These are phyloP conservation scores for Adrianichthys oophorus DNA, from an alignment of 2,797 vertebrate species.

Conservation along the genomic window DNA sequence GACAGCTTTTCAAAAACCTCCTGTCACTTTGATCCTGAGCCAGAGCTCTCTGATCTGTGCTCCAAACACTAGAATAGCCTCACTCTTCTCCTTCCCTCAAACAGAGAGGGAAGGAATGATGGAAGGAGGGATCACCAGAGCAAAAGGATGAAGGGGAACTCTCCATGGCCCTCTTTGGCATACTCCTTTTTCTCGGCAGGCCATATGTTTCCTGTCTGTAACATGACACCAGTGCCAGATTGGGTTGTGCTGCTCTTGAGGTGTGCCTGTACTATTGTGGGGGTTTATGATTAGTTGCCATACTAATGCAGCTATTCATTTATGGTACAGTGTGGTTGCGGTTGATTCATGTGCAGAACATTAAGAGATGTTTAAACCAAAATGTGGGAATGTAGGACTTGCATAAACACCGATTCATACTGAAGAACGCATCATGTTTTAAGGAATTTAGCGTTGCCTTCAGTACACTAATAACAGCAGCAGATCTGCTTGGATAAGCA, in stretches of 20 bases:
- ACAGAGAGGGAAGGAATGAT: constrained; percentile 44
- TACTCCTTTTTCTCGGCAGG: constrained; percentile 43
- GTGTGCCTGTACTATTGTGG: constrained; percentile 24
- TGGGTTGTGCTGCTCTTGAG: constrained; percentile 42
- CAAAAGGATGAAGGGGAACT: constrained; percentile 24
- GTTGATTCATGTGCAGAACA: constrained; percentile 47
- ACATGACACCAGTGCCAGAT: constrained; percentile 57
- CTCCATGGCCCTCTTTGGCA: constrained; percentile 57
- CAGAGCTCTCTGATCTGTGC: constrained; percentile 55
- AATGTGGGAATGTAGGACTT: constrained; percentile 41
- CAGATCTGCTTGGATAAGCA: constrained; percentile 20
- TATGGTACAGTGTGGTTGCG: constrained; percentile 46
- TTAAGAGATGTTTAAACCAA: constrained; percentile 7
- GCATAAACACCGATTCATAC: constrained; percentile 23
- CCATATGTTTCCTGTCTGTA: constrained; percentile 77
- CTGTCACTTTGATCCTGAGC: constrained; percentile 63
- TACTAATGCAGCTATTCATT: constrained; percentile 42
- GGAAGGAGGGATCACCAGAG: constrained; percentile 31
- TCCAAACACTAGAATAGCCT: constrained; percentile 48
- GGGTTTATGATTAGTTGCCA: constrained; percentile 45
- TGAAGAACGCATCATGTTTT: neutral
- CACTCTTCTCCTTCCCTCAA: constrained; percentile 45
- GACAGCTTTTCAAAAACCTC: constrained; percentile 63
- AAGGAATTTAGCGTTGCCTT: constrained; percentile 8
- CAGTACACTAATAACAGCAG: constrained; percentile 41